These are phyloP conservation scores for Cossypha dichroa DNA, from an alignment of 2,797 vertebrate genomes.

Conservation along the genomic window DNA sequence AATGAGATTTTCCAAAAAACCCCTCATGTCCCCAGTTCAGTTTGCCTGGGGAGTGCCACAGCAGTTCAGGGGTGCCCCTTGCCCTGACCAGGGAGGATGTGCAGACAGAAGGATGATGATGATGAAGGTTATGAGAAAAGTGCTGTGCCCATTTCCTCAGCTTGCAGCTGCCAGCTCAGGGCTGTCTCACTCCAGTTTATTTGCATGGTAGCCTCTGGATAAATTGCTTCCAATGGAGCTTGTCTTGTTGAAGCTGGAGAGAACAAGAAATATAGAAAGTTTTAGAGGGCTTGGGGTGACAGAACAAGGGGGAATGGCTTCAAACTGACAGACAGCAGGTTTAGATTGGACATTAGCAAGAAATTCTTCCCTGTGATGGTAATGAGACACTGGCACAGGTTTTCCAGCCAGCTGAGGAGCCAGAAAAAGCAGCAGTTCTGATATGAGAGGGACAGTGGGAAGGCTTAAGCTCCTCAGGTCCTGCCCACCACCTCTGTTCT, in stretches of 20 bases:
- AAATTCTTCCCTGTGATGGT: background rate
- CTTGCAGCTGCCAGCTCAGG: background rate
- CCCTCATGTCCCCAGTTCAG: fast-evolving
- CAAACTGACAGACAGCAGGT: background rate
- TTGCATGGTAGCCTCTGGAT: background rate
- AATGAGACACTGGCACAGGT: background rate
- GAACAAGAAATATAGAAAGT: background rate
- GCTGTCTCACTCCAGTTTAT: background rate
- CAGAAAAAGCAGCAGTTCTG: background rate
- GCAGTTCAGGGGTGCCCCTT: background rate
- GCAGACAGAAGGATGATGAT: background rate
- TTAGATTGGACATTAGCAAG: background rate
- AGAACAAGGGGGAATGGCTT: background rate
- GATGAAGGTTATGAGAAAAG: background rate
- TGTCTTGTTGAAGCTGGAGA: background rate
- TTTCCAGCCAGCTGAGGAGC: background rate
- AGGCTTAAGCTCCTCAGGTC: background rate
- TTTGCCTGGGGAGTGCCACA: background rate
- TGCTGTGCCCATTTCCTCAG: background rate
- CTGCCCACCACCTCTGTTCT: background rate
- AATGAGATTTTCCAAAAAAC: background rate
- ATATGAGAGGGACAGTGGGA: background rate
- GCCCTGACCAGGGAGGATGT: background rate
- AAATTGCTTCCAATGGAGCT: background rate
- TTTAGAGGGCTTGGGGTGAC: background rate